These are phyloP conservation scores for Mormyrus iriodes DNA, from an alignment of 2,113 vertebrate genomes.

Conservation along the genomic window DNA sequence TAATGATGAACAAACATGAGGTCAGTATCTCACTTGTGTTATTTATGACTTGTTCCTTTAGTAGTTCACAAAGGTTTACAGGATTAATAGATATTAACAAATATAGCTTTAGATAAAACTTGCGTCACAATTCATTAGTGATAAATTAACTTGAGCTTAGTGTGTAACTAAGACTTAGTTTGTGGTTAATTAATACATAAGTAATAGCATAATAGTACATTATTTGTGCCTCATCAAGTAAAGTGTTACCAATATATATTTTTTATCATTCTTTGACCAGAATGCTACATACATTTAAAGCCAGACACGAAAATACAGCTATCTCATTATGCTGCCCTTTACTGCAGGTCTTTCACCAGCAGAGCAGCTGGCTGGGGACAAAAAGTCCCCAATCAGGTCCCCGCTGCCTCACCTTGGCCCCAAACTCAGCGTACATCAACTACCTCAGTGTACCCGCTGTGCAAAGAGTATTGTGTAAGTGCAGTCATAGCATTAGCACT, in stretches of 20 bases:
- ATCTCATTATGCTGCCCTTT: not conserved
- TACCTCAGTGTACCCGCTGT: slow-evolving; percentile 87
- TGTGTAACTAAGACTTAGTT: not conserved
- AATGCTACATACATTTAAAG: not conserved
- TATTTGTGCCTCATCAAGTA: not conserved
- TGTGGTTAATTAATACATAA: not conserved
- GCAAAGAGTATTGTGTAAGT: slow-evolving; percentile 84
- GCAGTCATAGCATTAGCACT: not conserved
- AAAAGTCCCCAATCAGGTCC: slow-evolving; percentile 64
- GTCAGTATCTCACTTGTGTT: not conserved
- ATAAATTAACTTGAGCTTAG: not conserved
- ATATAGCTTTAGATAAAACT: not conserved
- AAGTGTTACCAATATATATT: not conserved
- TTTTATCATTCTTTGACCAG: not conserved
- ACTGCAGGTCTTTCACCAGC: slow-evolving; percentile 66
- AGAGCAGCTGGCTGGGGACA: slow-evolving; percentile 53
- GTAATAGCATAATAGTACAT: not conserved
- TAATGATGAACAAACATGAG: not conserved
- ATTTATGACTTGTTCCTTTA: not conserved
- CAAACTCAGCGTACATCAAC: slow-evolving; percentile 74
- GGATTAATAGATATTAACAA: not conserved
- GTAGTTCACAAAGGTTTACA: not conserved
- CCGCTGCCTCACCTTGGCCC: slow-evolving; percentile 72
- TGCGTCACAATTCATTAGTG: not conserved
- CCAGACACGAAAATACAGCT: not conserved